Base-by-base conservation (phyloP, 2,888 invertebrate genomes). In the Diaphora mendica region DNA sequence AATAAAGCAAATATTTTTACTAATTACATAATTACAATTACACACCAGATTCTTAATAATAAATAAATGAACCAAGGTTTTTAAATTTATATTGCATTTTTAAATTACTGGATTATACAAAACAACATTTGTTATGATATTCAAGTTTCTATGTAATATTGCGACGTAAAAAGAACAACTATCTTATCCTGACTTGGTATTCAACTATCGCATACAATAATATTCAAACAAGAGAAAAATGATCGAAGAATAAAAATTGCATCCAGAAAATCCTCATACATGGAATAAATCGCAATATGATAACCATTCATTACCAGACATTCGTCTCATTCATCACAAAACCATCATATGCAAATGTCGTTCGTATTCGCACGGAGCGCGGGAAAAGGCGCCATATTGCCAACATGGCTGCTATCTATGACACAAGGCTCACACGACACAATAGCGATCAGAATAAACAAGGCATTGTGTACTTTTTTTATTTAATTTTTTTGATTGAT, bases 301-400 rank as follows among this genome's bases (percentile, higher is more conserved):
- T 65, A 74, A 69, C 62, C 59, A 72, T 69, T 75, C 68, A 69
- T 75, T 75, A 74, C 23, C 3, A 59, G 8, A 26, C 48, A 76
- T 77, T 78, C 77, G 80, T 77, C 77, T 78, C 83, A 85, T 83
- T 76, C 85, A 79, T 83, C 76, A 85, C 74, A 85, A 82, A 68
- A 72, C 79, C 73, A 74, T 77, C 75, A 72, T 75, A 86, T 85
- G 82, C 78, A 79, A 84, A 86, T 85, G 67, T 80, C 78, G 86
- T 78, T 77, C 72, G 73, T 74, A 74, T 83, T 86, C 86, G 81
- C 87, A 87, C 84, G 82, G 82, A 78, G 80, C 81, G 86, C 85
- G 87, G 85, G 83, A 87, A 84, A 87, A 85, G 87, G 85, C 80
- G 86, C 82, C 85, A 88, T 89, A 83, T 89, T 89, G 76, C 59